Percentiles rank a stretch among this genome's conserved stretches.
phyloP scores from a whole-genome alignment of 2,888 invertebrate genomes.

The Eulithis prunata region DNA sequence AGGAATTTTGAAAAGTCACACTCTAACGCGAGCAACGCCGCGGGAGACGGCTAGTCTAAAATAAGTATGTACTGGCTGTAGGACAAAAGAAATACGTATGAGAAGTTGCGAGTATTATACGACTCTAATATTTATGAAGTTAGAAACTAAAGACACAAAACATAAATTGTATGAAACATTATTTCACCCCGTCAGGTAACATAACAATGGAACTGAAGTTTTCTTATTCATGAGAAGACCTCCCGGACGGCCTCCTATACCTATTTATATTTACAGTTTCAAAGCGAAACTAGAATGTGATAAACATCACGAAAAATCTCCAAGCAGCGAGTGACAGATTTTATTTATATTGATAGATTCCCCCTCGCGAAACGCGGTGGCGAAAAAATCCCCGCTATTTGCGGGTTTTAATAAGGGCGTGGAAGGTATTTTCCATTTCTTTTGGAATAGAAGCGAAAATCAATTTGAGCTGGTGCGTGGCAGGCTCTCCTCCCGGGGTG shows the following conservation, averaged over 20 bases:
- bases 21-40: too few relatives aligned
- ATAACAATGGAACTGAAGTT: constrained; percentile 29
- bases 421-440: constrained; percentile 39
- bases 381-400: constrained; percentile 28
- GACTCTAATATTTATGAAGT: constrained; percentile 17
- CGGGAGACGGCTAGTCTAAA: not conserved
- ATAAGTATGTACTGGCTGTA: not conserved
- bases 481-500: constrained; percentile 54
- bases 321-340: constrained; percentile 15
- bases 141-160: constrained; percentile 19
- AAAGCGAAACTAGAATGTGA: constrained; percentile 26
- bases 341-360: constrained; percentile 33
- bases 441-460: constrained; percentile 60
- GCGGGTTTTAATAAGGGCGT: constrained; percentile 27
- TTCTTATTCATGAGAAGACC: constrained; percentile 38
- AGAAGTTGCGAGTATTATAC: not conserved
- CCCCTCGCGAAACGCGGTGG: constrained; percentile 23
- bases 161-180: constrained; percentile 20
- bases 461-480: constrained; percentile 62
- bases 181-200: constrained; percentile 24
- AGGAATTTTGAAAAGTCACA: too few relatives aligned
- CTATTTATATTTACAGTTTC: constrained; percentile 33
- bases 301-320: not conserved
- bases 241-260: constrained; percentile 32
- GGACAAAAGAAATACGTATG: not conserved